Percentiles rank a stretch among this genome's conserved stretches.
phyloP scores from a whole-genome alignment of 2,797 vertebrate species.

The Knipowitschia caucasica region DNA sequence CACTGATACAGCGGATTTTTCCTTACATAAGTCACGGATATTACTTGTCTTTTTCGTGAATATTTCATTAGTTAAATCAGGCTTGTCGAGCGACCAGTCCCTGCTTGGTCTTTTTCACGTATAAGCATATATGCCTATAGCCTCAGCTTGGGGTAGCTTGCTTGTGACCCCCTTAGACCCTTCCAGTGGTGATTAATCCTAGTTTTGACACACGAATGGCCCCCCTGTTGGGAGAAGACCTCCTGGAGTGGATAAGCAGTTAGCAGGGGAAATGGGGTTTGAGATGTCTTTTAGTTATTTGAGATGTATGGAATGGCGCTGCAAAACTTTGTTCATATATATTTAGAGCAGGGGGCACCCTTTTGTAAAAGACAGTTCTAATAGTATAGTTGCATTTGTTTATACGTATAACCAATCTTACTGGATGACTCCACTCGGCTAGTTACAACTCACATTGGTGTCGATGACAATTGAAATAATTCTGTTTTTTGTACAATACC shows the following conservation, averaged over 20 bases:
- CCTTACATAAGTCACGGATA: constrained; percentile 37
- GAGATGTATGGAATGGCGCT: constrained; percentile 11
- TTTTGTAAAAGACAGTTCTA: too few species aligned
- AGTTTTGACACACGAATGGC: constrained; percentile 21
- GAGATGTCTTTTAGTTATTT: constrained; percentile 3
- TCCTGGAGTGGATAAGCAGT: constrained; percentile 10
- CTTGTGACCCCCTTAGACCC: constrained; percentile 32
- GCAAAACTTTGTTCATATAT: too few species aligned
- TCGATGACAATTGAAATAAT: too few species aligned
- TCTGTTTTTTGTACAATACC: too few species aligned
- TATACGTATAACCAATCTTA: too few species aligned
- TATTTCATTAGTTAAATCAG: constrained; percentile 70
- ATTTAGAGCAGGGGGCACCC: too few species aligned
- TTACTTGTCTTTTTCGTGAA: constrained; percentile 55
- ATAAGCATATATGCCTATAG: constrained; percentile 42
- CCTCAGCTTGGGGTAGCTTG: constrained; percentile 41
- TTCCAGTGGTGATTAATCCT: constrained; percentile 42
- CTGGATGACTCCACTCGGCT: too few species aligned
- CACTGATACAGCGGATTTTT: neutral
- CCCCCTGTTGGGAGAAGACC: constrained; percentile 23
- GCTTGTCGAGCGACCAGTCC: constrained; percentile 24
- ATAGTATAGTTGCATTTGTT: too few species aligned
- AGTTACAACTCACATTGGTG: too few species aligned
- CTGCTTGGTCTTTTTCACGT: constrained; percentile 18
- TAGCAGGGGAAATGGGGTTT: neutral